A percentile compares a stretch with the other conserved stretches of the same genome.
These are phyloP conservation scores for Strongylocentrotus purpuratus DNA, from an alignment of 35 echinoderm and acorn worm genomes.

Conservation along the genomic window DNA sequence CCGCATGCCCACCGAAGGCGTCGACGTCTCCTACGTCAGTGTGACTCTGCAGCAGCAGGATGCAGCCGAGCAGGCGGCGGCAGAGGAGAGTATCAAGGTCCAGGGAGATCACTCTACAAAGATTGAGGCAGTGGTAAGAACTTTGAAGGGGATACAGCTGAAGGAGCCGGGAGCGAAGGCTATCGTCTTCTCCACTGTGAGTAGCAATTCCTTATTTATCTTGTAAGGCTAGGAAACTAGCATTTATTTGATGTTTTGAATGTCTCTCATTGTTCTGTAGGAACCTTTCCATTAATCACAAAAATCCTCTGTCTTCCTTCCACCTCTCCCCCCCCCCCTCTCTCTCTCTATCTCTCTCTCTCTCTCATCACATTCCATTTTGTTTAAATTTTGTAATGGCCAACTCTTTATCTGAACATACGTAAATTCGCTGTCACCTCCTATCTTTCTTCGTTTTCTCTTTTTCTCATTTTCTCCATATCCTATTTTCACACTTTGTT, in stretches of 20 bases:
- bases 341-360: no score
- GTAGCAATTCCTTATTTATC: neutral
- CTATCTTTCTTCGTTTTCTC: neutral
- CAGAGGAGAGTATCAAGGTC: slow-evolving; percentile 4
- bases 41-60: slow-evolving; percentile 22
- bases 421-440: no score
- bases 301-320: no score
- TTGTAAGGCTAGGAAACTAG: neutral
- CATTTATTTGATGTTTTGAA: neutral
- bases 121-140: slow-evolving; percentile 89
- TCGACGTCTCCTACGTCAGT: slow-evolving; percentile 79
- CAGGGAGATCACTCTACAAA: slow-evolving; percentile 90
- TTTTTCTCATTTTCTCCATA: neutral
- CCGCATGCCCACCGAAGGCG: slow-evolving; percentile 41
- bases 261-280: neutral
- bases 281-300: no score
- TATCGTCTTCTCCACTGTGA: slow-evolving; percentile 95
- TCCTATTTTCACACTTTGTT: no score
- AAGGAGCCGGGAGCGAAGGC: slow-evolving; percentile 78
- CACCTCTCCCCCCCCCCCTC: no score
- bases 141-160: slow-evolving; percentile 62
- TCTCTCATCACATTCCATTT: no score
- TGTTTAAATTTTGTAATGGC: no score
- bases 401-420: no score
- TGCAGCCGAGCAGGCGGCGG: neutral